Evolutionary conservation across 2,113 vertebrate genomes (phyloP).

Genomic region (Stictonetta naevosa): DNA sequence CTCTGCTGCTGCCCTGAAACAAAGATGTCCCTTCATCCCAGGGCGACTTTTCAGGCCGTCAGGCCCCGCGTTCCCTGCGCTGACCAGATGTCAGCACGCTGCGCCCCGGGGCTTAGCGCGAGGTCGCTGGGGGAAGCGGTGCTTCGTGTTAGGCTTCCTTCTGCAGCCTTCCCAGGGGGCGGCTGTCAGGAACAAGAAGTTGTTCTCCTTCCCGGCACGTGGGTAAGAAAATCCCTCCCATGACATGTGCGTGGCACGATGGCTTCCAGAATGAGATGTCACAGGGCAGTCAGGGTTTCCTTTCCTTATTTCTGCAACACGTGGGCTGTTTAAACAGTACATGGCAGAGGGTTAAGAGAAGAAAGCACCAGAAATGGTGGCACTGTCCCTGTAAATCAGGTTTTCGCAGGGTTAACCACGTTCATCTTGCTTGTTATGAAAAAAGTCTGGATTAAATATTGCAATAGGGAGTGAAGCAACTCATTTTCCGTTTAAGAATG

Average conservation of each 20-base stretch:
- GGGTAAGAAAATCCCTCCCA: not conserved
- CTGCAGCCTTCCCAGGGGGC: not conserved
- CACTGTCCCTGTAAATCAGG: not conserved
- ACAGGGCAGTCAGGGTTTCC: not conserved
- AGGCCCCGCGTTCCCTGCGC: not conserved
- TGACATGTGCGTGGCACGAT: not conserved
- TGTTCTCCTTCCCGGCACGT: not conserved
- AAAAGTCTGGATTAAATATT: not conserved
- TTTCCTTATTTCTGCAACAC: not conserved
- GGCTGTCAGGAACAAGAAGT: too few species aligned
- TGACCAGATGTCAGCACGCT: not conserved
- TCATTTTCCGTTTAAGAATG: not conserved
- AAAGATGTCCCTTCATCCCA: not conserved
- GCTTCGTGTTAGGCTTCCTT: not conserved
- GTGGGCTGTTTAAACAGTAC: not conserved
- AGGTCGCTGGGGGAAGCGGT: not conserved
- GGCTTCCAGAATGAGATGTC: not conserved
- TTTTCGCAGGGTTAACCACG: not conserved
- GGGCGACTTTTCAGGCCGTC: not conserved
- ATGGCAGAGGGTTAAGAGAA: not conserved
- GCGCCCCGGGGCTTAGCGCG: too few species aligned
- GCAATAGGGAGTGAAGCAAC: not conserved
- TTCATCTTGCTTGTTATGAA: rapidly evolving
- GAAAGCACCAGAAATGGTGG: not conserved
- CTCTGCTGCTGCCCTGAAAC: not conserved